phyloP scores from a whole-genome alignment of 2,797 vertebrate species.

The Lepilemur ruficaudatus region DNA sequence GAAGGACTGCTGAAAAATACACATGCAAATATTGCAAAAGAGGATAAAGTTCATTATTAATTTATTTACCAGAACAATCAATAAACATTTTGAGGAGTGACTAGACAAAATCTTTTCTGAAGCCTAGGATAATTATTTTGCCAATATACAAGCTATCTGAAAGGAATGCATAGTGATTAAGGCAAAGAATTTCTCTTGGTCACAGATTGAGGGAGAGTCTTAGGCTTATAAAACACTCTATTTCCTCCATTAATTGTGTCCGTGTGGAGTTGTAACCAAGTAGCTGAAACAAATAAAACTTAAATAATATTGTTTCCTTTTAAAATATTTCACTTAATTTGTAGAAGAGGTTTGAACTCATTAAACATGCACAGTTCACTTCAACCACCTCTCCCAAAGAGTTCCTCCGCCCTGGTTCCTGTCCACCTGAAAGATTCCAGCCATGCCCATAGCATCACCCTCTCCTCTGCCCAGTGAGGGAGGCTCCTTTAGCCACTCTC shows the following conservation, averaged over 20 bases:
- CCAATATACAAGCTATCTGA: conserved; percentile 72
- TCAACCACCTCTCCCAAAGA: conserved; percentile 34
- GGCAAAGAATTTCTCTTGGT: conserved; percentile 86
- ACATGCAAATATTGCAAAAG: neutral
- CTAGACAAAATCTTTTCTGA: conserved; percentile 79
- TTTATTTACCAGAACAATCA: neutral
- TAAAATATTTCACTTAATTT: conserved; percentile 87
- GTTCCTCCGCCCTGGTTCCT: conserved; percentile 3
- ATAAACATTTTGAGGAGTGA: conserved; percentile 75
- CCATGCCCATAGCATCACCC: neutral
- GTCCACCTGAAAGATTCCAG: conserved; percentile 42
- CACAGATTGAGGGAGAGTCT: conserved; percentile 83
- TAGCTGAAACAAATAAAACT: conserved; percentile 89
- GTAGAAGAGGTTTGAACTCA: conserved; percentile 85
- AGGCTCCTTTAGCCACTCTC: neutral
- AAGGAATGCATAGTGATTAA: conserved; percentile 86
- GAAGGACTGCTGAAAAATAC: conserved; percentile 15
- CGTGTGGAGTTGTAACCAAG: conserved; percentile 88
- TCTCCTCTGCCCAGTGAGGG: neutral
- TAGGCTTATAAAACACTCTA: conserved; percentile 88
- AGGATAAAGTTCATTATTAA: conserved; percentile 57
- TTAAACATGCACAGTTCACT: conserved; percentile 80
- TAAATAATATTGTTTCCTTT: conserved; percentile 88
- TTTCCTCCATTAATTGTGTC: conserved; percentile 89
- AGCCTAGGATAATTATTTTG: conserved; percentile 71